These are phyloP conservation scores for Anoplopoma fimbria DNA, from an alignment of 2,113 vertebrate species.

Conservation along the genomic window DNA sequence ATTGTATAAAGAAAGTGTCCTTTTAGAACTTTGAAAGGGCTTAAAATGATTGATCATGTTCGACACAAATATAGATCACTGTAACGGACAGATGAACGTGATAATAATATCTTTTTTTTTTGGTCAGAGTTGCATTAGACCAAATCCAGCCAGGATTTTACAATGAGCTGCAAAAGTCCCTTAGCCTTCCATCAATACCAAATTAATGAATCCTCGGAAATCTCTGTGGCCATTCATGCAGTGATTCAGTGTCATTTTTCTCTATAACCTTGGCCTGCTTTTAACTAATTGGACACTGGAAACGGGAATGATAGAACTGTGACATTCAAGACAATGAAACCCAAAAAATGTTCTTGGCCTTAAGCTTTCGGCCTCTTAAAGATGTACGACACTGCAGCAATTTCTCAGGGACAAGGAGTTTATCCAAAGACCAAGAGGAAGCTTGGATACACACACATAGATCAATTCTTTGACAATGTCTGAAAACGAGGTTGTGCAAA, in stretches of 20 bases:
- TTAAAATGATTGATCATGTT: slow-evolving; percentile 28
- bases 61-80: slow-evolving; percentile 1
- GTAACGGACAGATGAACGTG: background rate
- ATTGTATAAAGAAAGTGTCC: background rate
- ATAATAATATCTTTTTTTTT: slow-evolving; percentile 14
- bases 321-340: slow-evolving; percentile 9
- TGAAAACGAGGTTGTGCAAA: background rate
- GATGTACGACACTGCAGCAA: slow-evolving; percentile 9
- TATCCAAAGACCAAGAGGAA: background rate
- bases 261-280: slow-evolving; percentile 32
- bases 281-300: slow-evolving; percentile 15
- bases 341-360: background rate
- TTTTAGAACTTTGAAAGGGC: slow-evolving; percentile 1
- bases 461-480: background rate
- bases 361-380: background rate
- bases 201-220: slow-evolving; percentile 25
- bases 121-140: background rate
- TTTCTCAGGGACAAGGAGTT: slow-evolving; percentile 37
- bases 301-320: background rate
- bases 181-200: slow-evolving; percentile 5
- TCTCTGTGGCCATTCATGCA: slow-evolving; percentile 20
- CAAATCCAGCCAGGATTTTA: slow-evolving; percentile 4
- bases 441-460: background rate
- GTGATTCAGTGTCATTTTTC: slow-evolving; percentile 6
- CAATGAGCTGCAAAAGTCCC: slow-evolving; percentile 21